phyloP scores from a whole-genome alignment of 2,113 vertebrate genomes.

The Xenus cinereus region DNA sequence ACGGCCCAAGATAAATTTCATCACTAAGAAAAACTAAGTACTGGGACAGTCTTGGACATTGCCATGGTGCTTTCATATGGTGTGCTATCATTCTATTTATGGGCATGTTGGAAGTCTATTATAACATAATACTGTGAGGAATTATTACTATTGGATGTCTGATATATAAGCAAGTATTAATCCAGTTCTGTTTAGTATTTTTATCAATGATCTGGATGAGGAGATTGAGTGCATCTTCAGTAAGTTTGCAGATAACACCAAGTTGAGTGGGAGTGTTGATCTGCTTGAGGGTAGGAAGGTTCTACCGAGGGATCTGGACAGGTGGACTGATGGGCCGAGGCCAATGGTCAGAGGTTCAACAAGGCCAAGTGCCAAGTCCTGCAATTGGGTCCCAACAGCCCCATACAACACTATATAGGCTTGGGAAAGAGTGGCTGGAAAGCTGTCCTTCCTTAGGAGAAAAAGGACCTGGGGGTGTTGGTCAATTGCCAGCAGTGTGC shows the following conservation, averaged over 20 bases:
- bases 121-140: not conserved
- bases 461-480: not conserved
- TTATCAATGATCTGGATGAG: not conserved
- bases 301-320: not conserved
- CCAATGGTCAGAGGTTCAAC: fast-evolving
- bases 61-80: not conserved
- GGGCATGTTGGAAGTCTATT: not conserved
- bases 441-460: not conserved
- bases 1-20: not conserved
- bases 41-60: not conserved
- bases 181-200: not conserved
- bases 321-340: fast-evolving
- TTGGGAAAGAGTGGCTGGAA: not conserved
- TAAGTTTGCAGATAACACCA: not conserved
- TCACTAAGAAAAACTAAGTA: not conserved
- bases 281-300: not conserved
- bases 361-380: not conserved
- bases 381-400: not conserved
- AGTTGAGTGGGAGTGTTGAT: not conserved
- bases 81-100: not conserved
- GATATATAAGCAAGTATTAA: not conserved
- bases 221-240: fast-evolving
- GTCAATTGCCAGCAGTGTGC: not conserved
- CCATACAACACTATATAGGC: not conserved
- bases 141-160: not conserved